phyloP scores from a whole-genome alignment of 2,113 vertebrate species.

The Montifringilla adamsi region DNA sequence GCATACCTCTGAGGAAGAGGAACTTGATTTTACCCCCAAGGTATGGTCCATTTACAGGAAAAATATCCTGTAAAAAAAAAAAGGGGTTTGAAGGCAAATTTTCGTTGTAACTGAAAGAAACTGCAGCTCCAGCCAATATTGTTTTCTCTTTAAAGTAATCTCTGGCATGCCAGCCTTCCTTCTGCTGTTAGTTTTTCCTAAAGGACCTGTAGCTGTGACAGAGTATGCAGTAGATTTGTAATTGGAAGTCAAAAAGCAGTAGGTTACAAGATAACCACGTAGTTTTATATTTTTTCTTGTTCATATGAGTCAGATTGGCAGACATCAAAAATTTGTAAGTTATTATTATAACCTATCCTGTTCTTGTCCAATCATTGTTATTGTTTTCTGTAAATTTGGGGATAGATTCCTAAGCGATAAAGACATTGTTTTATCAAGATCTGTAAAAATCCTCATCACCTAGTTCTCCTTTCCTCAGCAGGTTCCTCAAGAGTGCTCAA shows the following conservation, averaged over 20 bases:
- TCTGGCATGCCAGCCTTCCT: not conserved
- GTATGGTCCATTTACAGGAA: constrained; percentile 63
- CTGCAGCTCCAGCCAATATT: not conserved
- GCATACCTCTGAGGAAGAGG: constrained; percentile 86
- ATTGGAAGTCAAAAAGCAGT: not conserved
- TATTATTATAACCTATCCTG: too few relatives aligned
- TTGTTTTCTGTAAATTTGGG: too few relatives aligned
- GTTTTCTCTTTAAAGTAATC: not conserved
- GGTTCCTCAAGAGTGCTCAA: not conserved
- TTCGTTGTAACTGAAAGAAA: not conserved
- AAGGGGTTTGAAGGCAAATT: not conserved
- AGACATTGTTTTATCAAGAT: not conserved
- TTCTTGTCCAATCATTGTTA: too few relatives aligned
- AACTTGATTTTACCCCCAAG: constrained; percentile 80
- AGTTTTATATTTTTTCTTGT: not conserved
- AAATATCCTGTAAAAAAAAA: not conserved
- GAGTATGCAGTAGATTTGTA: not conserved
- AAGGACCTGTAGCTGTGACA: not conserved
- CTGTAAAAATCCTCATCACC: not conserved
- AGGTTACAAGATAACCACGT: not conserved
- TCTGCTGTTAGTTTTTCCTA: not conserved
- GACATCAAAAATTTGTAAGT: too few relatives aligned
- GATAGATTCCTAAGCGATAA: not conserved
- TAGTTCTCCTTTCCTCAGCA: not conserved
- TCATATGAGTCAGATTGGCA: not conserved